Conservation (phyloP, 1,140 invertebrate genomes). For the Chelonus insularis region DNA sequence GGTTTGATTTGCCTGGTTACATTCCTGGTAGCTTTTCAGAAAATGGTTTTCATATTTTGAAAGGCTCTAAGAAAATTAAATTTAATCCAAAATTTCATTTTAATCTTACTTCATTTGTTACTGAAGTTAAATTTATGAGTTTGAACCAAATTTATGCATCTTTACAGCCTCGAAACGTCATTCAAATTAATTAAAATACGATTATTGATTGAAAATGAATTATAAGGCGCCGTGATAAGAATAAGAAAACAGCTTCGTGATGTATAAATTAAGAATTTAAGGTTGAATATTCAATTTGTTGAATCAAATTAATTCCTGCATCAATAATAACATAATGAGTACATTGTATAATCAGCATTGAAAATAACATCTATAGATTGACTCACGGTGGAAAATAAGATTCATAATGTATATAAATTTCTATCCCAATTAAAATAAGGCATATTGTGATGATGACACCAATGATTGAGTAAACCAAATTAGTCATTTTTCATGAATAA, state of each 20-base stretch:
- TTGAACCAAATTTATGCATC: not conserved
- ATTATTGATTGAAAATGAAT: no score
- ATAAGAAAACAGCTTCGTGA: not conserved
- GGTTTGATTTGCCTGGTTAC: constrained; percentile 60
- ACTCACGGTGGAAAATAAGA: constrained; percentile 39
- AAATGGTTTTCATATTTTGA: constrained; percentile 66
- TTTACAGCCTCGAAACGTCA: not conserved
- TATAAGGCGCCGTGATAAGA: no score
- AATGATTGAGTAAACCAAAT: constrained; percentile 34
- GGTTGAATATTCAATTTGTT: no score
- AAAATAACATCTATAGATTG: not conserved
- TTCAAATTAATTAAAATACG: not conserved
- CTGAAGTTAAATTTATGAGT: not conserved
- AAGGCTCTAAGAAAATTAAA: constrained; percentile 35
- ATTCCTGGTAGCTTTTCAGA: constrained; percentile 64
- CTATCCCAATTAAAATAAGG: constrained; percentile 39
- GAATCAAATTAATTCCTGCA: no score
- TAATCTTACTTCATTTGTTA: not conserved
- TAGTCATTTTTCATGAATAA: constrained; percentile 28
- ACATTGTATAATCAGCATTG: not conserved
- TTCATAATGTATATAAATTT: constrained; percentile 48
- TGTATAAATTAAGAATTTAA: constrained; percentile 35
- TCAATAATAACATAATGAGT: constrained; percentile 36
- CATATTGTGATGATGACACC: constrained; percentile 33
- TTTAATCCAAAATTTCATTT: constrained; percentile 18